Evolutionary conservation across 2,797 vertebrate genomes (phyloP), one percentile per base, ranked within the genome.

Genomic region (Mallotus villosus): DNA sequence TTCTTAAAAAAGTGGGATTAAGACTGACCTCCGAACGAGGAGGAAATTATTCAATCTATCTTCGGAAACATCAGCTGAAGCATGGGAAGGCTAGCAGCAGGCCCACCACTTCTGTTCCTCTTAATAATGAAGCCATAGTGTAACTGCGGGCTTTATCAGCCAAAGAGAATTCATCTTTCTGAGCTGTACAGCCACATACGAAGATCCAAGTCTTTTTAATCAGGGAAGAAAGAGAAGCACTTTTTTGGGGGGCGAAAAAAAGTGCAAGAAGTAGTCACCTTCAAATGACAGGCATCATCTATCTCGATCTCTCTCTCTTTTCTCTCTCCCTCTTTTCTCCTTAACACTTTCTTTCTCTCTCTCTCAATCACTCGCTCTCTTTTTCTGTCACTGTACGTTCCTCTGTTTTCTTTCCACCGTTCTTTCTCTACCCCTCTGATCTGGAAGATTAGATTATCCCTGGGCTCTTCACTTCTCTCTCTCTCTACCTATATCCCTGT

Each of bases 201-300:
- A 76, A 82, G 78, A 77, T 80, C 71, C 71, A 76, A 68, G 72
- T 63, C 58, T 74, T 82, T 78, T 68, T 7, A 58, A 46, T 70
- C 58, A 62, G 29, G 12, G 1, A 6, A 3, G 64, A 71, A 71
- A 75, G 70, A 72, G 41, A 25, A 63, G 41, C 73, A 64, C 63
- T 1, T 66, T 29, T 67, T 75, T 67, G n/a, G n/a, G n/a, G n/a
- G n/a, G 4, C 2, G 4, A 29, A 29, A 29, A 29, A 29, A 29
- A 51, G n/a, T 61, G 25, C 16, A 5, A 65, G 77, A 64, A 60
- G 66, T 80, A 78, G 82, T 87, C 86, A 89, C 90, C 84, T 89
- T 89, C 80, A 89, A 74, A 83, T 71, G 78, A 83, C 79, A 78
- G 68, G 67, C 72, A 66, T 78, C 78, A 73, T 87, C 76, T 71